These are phyloP conservation scores for Cyphomyrus plagiostoma DNA, from an alignment of 2,113 vertebrate species.

Conservation along the genomic window DNA sequence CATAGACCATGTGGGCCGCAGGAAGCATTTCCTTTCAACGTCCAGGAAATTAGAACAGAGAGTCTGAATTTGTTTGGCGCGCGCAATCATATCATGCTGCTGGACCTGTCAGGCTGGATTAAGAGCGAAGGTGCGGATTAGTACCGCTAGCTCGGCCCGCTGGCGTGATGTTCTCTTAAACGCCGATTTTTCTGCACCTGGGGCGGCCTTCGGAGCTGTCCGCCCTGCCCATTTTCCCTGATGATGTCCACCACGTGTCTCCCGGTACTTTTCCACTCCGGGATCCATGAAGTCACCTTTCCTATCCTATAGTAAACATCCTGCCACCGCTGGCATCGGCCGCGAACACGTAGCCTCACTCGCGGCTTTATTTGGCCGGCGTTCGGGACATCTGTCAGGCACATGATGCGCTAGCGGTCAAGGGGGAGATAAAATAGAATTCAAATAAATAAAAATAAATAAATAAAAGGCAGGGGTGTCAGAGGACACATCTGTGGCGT, in stretches of 20 bases:
- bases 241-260: not conserved
- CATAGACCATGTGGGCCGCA: not conserved
- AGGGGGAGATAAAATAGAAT: not conserved
- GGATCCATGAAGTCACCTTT: not conserved
- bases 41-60: slow-evolving; percentile 20
- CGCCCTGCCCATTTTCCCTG: not conserved
- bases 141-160: not conserved
- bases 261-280: not conserved
- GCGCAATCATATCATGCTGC: not conserved
- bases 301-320: not conserved
- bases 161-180: not conserved
- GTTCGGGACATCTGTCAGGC: not conserved
- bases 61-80: slow-evolving; percentile 10
- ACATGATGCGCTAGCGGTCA: not conserved
- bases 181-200: not conserved
- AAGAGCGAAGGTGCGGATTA: slow-evolving; percentile 5
- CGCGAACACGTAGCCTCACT: not conserved
- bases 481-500: not conserved
- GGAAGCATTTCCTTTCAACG: not conserved
- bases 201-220: not conserved
- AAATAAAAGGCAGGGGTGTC: not conserved
- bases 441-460: not conserved
- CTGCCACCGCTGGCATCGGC: not conserved
- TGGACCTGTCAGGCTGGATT: slow-evolving; percentile 9
- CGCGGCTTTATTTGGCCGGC: not conserved